Evolutionary conservation across 2,113 vertebrate genomes (phyloP), one percentile per base, ranked within the genome.

Genomic region (Cryptotis parvus): DNA sequence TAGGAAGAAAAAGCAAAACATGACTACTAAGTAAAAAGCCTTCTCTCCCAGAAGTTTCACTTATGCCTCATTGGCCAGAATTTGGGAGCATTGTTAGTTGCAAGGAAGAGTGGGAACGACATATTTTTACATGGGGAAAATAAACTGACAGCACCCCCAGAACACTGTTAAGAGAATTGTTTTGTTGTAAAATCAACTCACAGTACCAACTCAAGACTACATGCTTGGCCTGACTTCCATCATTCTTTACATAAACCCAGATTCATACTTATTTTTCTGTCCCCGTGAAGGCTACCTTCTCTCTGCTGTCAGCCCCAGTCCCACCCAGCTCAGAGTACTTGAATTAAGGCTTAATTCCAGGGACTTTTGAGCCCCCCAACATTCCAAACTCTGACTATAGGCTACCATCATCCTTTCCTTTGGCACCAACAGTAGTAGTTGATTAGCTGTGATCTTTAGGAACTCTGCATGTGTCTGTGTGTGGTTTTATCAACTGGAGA

Each of bases 401-500:
- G 43, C 61, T 68, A 4, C 10, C 1, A 37, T 58, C n/a, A 49
- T 49, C 73, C 33, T n/a, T 76, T 16, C 26, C 63, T 68, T 52
- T 52, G 43, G 45, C 27, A 52, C 63, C 43, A 55, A 9, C 58
- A 37, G 22, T 18, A 31, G 1, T 26, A 73, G 11, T 39, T 10
- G 61, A 33, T n/a, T 52, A 52, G 33, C 52, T 27, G 22, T 22
- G 26, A 61, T 88, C 3, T 55, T 74, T 11, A n/a, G n/a, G n/a
- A n/a, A n/a, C n/a, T n/a, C n/a, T 39, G 58, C 26, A 61, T 39
- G 20, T 24, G 26, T 26, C 24, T 43, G 52, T 18, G 0, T 39
- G 45, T 69, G 63, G 35, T 63, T 78, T 88, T 88, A 78, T n/a
- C 85, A 66, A n/a, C 33, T 78, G 20, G 33, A 39, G 63, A 78